Evolutionary conservation across 2,888 invertebrate species (phyloP).

Genomic region (Amitus sp.): DNA sequence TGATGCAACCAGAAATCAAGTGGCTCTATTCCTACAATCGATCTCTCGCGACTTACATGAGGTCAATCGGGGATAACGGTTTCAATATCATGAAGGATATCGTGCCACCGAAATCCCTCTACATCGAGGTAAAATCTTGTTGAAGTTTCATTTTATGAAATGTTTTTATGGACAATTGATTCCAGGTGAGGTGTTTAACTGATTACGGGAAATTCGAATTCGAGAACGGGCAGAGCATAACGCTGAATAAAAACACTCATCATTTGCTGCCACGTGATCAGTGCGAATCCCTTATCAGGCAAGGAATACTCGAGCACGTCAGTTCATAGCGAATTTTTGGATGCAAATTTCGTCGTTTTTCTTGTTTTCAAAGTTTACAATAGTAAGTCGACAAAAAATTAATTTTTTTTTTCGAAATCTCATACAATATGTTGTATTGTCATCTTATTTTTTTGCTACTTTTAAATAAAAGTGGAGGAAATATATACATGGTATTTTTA

Average conservation of each 20-base stretch:
- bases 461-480: too few species aligned
- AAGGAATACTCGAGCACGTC: slow-evolving; percentile 87
- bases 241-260: slow-evolving; percentile 89
- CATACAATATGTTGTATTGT: too few species aligned
- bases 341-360: too few species aligned
- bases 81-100: slow-evolving; percentile 88
- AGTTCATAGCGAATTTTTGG: slow-evolving; percentile 41
- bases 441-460: too few species aligned
- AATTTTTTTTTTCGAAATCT: too few species aligned
- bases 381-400: too few species aligned
- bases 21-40: slow-evolving; percentile 93
- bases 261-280: slow-evolving; percentile 89
- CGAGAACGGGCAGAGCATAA: slow-evolving; percentile 90
- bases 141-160: background rate
- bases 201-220: slow-evolving; percentile 96
- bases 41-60: slow-evolving; percentile 88
- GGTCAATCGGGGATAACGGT: slow-evolving; percentile 83
- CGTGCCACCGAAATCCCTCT: slow-evolving; percentile 91
- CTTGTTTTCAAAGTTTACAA: too few species aligned
- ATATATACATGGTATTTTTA: too few species aligned
- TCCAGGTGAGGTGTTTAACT: slow-evolving; percentile 77
- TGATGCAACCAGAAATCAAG: slow-evolving; percentile 83
- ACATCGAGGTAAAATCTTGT: slow-evolving; percentile 78
- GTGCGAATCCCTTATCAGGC: slow-evolving; percentile 89
- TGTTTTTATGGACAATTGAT: slow-evolving; percentile 4